Base-by-base conservation (phyloP, 1,140 invertebrate species). In the Ditylenchus dipsaci region DNA sequence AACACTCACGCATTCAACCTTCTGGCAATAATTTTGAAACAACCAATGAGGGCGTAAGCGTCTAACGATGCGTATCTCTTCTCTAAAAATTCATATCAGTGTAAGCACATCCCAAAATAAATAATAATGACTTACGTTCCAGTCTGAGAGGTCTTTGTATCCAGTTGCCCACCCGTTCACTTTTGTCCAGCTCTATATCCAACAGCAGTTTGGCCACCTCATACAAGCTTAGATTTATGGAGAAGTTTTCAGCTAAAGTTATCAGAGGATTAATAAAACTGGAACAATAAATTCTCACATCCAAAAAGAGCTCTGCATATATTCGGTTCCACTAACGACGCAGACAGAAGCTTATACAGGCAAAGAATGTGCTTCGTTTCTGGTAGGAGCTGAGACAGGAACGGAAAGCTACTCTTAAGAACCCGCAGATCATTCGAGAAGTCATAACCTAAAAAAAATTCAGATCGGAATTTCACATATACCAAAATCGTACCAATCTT, bases 361-460 rank as follows among this genome's bases (percentile, higher is more conserved):
- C 67, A 69, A 58, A 69, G 23, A 30, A 69, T 33, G n/a, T 69
- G 47, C 19, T 27, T 47, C 21, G 47, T 42, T 29, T 57, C 21
- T 7, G 11, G 60, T 13, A 65, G 49, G 17, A 69, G 27, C 17
- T 58, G 3, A 13, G 11, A 26, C 26, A 70, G 33, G 49, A 69
- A 70, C 26, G 68, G 45, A 29, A 70, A 70, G 0, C 66, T 67
- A 45, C 68, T 70, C 17, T 21, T 38, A n/a, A 70, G 38, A 27
- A 70, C 68, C 3, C 68, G 66, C 27, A 70, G 43, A 47, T 70
- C 68, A 47, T 70, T 70, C 19, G 29, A 23, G 56, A 70, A 70
- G n/a, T 70, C 68, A 56, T 60, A 70, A 30, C 68, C 67, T 69
- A 19, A 21, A 56, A 67, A 68, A 68, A 7, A 62, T 26, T 23